These are phyloP conservation scores for Ammodramus savannarum DNA, from an alignment of 2,113 vertebrate species.

Conservation along the genomic window DNA sequence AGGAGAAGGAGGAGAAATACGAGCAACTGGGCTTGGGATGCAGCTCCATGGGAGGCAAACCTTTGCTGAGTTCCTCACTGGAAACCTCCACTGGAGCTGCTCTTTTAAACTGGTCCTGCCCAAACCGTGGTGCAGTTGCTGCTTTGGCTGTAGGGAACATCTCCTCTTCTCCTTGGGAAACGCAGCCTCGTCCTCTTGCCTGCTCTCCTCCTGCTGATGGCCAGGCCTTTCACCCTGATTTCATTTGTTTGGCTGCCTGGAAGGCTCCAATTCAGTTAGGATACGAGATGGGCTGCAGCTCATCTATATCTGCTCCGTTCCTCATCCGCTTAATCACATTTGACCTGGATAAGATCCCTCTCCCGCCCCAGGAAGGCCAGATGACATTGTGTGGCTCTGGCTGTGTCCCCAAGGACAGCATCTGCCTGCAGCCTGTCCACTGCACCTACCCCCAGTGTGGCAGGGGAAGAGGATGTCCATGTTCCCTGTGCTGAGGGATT, in stretches of 20 bases:
- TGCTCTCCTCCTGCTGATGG: background rate
- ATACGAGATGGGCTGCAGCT: background rate
- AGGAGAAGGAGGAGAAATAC: constrained; percentile 30
- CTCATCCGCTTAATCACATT: constrained; percentile 46
- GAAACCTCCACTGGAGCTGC: background rate
- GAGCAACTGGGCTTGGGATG: background rate
- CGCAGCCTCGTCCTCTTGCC: background rate
- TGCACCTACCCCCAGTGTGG: background rate
- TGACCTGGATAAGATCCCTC: constrained; percentile 47
- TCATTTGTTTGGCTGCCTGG: constrained; percentile 39
- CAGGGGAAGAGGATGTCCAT: background rate
- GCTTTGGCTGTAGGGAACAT: constrained; percentile 1
- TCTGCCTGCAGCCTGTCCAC: background rate
- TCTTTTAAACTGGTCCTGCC: background rate
- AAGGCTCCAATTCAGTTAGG: constrained; percentile 54
- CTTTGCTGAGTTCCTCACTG: background rate
- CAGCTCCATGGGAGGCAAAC: background rate
- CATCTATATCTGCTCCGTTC: constrained; percentile 25
- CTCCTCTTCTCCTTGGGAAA: constrained; percentile 26
- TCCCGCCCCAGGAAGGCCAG: background rate
- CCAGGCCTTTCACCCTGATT: constrained; percentile 38
- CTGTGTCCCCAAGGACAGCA: background rate
- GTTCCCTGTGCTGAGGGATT: background rate
- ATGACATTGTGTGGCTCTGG: constrained; percentile 30
- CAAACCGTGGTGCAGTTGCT: background rate